phyloP scores from a whole-genome alignment of 2,113 vertebrate genomes.

The Perca schrenkii region DNA sequence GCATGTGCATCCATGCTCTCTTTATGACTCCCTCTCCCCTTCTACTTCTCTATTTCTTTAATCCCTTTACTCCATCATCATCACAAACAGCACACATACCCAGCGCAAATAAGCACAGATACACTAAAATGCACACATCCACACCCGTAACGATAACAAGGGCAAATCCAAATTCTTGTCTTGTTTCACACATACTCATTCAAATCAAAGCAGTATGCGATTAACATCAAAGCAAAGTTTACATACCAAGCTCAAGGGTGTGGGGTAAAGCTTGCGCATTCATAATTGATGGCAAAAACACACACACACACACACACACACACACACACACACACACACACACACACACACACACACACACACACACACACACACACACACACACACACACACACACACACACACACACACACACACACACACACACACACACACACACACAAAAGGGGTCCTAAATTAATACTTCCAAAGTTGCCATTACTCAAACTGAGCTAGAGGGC shows the following conservation, averaged over 20 bases:
- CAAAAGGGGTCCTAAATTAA: constrained; percentile 20
- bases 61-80: constrained; percentile 10
- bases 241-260: constrained; percentile 49
- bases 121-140: constrained; percentile 29
- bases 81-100: constrained; percentile 25
- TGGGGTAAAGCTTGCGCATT: constrained; percentile 43
- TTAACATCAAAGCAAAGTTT: constrained; percentile 69
- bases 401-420: neutral
- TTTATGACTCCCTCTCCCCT: constrained; percentile 12
- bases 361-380: constrained; percentile 28
- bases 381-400: neutral
- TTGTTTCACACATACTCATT: constrained; percentile 49
- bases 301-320: neutral
- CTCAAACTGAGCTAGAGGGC: constrained; percentile 36
- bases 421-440: neutral
- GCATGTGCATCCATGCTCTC: constrained; percentile 48
- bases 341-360: neutral
- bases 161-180: constrained; percentile 38
- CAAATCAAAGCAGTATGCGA: constrained; percentile 55
- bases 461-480: constrained; percentile 24
- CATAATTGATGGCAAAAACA: constrained; percentile 37
- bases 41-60: constrained; percentile 18
- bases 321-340: neutral
- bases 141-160: neutral
- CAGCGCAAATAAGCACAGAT: constrained; percentile 25